Conservation (phyloP, 2,797 vertebrate genomes). For the Trachurus trachurus region DNA sequence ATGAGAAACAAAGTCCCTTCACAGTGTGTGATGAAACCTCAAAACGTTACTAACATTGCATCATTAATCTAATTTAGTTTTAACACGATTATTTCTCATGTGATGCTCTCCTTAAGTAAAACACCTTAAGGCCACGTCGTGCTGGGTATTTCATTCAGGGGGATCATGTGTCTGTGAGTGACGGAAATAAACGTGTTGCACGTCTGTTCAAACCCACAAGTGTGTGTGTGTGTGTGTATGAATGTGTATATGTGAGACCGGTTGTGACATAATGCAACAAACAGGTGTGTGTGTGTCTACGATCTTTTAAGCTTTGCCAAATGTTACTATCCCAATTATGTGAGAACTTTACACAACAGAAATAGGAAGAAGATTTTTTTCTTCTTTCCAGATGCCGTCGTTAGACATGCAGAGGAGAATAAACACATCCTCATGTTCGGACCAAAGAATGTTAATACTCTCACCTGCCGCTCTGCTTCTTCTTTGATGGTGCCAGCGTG, state of each 20-base stretch:
- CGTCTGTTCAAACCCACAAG: constrained; percentile 36
- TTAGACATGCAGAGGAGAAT: constrained; percentile 66
- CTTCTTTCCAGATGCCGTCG: constrained; percentile 72
- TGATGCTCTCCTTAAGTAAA: background rate
- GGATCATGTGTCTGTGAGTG: constrained; percentile 19
- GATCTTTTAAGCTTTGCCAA: constrained; percentile 65
- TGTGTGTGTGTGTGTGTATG: constrained; percentile 35
- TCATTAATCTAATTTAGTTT: background rate
- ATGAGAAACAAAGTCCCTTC: background rate
- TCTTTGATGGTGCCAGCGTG: constrained; percentile 80
- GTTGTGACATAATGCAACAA: constrained; percentile 62
- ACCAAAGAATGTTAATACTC: constrained; percentile 73
- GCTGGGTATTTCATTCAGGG: constrained; percentile 1
- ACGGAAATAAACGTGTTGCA: constrained; percentile 31
- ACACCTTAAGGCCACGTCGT: background rate
- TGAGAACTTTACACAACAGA: constrained; percentile 44
- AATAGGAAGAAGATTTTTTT: constrained; percentile 51
- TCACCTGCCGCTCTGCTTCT: constrained; percentile 74
- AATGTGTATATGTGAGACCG: background rate
- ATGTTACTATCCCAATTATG: constrained; percentile 59
- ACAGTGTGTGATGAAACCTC: background rate
- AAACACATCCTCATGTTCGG: constrained; percentile 75
- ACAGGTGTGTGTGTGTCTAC: constrained; percentile 61
- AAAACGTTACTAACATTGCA: background rate
- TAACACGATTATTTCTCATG: background rate